These are phyloP conservation scores for Drosophila borealis DNA, from an alignment of 2,888 invertebrate species.

Conservation along the genomic window DNA sequence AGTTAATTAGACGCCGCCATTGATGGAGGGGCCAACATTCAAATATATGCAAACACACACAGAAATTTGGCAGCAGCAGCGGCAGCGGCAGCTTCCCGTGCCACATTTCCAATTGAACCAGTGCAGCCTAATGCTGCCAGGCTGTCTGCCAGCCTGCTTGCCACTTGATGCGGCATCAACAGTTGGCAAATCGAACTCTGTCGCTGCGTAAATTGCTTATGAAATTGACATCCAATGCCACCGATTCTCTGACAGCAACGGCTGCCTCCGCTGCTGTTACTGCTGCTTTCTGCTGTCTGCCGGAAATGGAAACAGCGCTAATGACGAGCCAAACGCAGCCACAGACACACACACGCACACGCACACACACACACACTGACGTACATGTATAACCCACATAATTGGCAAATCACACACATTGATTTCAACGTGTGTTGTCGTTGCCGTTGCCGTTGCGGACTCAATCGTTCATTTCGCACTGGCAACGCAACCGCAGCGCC, in stretches of 20 bases:
- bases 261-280: conserved; percentile 6
- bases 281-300: conserved; percentile 65
- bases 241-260: conserved; percentile 26
- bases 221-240: conserved; percentile 77
- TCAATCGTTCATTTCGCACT: conserved; percentile 77
- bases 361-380: conserved; percentile 22
- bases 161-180: conserved; percentile 65
- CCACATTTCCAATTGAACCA: conserved; percentile 27
- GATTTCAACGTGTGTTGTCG: conserved; percentile 69
- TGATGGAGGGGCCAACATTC: conserved; percentile 43
- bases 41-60: conserved; percentile 36
- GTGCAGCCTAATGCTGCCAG: no score
- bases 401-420: conserved; percentile 81
- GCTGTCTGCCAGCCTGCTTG: conserved; percentile 2
- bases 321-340: conserved; percentile 72
- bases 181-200: conserved; percentile 77
- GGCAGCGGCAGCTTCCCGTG: conserved; percentile 12
- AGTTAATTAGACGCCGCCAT: conserved; percentile 73
- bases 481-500: conserved; percentile 52
- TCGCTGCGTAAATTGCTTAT: conserved; percentile 80
- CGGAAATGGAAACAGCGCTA: conserved; percentile 81
- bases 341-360: conserved; percentile 16
- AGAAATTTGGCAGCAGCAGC: conserved; percentile 1
- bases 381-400: conserved; percentile 72
- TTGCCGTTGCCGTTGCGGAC: conserved; percentile 63